Conservation (phyloP, 2,113 vertebrate species). For the Pavo muticus region DNA sequence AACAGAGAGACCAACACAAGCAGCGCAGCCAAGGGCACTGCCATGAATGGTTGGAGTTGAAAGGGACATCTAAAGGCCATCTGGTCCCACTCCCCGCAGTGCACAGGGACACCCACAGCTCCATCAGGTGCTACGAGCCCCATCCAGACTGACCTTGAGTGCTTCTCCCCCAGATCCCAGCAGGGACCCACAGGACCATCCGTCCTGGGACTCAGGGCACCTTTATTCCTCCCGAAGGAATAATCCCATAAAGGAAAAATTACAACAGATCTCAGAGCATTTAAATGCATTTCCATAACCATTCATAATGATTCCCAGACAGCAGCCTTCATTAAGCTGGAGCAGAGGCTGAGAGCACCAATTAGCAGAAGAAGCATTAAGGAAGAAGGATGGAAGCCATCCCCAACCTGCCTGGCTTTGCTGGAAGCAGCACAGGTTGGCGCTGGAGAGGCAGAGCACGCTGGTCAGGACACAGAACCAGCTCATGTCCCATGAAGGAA, state of each 20-base stretch:
- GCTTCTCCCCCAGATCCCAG: too few species aligned
- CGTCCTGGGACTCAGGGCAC: neutral
- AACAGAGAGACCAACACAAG: rapidly evolving
- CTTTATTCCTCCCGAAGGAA: neutral
- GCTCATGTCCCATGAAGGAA: neutral
- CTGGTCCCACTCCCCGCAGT: too few species aligned
- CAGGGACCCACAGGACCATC: neutral
- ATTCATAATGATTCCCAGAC: neutral
- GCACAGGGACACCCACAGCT: too few species aligned
- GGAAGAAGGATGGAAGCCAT: neutral
- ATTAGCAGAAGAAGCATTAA: neutral
- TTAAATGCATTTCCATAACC: slow-evolving; percentile 15
- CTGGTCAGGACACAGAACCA: neutral
- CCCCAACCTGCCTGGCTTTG: neutral
- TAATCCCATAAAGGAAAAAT: slow-evolving; percentile 7
- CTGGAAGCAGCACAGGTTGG: rapidly evolving
- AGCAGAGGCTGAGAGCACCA: slow-evolving; percentile 20
- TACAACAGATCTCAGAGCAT: neutral
- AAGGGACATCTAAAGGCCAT: too few species aligned
- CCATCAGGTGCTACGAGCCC: too few species aligned
- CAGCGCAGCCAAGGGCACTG: neutral
- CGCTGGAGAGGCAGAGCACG: neutral
- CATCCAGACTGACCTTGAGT: too few species aligned
- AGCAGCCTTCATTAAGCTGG: slow-evolving; percentile 31
- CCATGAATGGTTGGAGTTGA: too few species aligned